Base-by-base conservation (phyloP, 2,888 invertebrate species). In the Drosophila paramelanica region DNA sequence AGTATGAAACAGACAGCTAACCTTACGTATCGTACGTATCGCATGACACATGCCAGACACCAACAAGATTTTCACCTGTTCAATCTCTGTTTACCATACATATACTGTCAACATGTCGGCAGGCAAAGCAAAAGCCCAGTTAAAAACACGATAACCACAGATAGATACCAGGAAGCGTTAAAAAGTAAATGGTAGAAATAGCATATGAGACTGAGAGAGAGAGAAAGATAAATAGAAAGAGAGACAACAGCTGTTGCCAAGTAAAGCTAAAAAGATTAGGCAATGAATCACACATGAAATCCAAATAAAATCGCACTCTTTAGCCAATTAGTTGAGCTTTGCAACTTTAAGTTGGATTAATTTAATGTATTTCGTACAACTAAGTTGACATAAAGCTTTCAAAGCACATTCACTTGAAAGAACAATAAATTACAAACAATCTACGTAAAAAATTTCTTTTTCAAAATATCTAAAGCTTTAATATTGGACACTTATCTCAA, bases 51-150 rank as follows among this genome's bases (percentile, higher is more conserved):
- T 59, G 79, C 81, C 79, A 81, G 74, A 83, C 84, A 57, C 66
- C 79, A 70, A 58, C 62, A 65, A 69, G 67, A 81, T 80, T 84
- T 87, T 45, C 79, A 81, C 69, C 73, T 79, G 88, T 79, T 87
- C 72, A 79, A 71, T 77, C 80, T 52, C 73, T 62, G 56, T 46
- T 71, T 65, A 59, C 60, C 72, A 64, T 67, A 45, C 55, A 45
- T 57, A 81, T 75, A 59, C 62, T 68, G 72, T 75, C 78, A 75
- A 72, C 62, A 65, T 74, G 75, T 83, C 79, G 68, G 64, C 60
- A 47, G 57, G 36, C 53, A 27, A 42, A 25, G 45, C 65, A 45
- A 64, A 49, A 70, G 42, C 43, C 50, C 49, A 50, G 70, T 49
- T 52, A 53, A 51, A 69, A 57, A 55, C 47, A 49, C 51, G 53